phyloP scores from a whole-genome alignment of 2,888 invertebrate genomes.

The Orthonevra nobilis region DNA sequence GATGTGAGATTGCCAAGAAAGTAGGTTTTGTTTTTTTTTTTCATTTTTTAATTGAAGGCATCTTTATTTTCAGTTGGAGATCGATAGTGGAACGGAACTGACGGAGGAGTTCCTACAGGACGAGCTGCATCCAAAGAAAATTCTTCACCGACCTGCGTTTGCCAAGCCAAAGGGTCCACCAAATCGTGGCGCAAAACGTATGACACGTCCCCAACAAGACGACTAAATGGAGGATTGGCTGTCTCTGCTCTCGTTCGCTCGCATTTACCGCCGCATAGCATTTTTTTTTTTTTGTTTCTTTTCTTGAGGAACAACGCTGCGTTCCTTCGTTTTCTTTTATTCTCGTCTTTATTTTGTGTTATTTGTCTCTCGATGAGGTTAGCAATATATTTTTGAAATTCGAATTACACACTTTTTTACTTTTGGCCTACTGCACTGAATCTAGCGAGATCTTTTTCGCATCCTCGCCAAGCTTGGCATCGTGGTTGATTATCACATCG shows the following conservation, averaged over 20 bases:
- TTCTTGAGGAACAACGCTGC: conserved; percentile 28
- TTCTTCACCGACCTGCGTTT: conserved; percentile 93
- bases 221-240: conserved; percentile 75
- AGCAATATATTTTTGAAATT: conserved; percentile 65
- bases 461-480: conserved; percentile 74
- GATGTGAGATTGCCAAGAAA: conserved; percentile 91
- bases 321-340: conserved; percentile 40
- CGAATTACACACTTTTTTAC: conserved; percentile 24
- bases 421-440: conserved; percentile 75
- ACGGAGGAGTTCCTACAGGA: conserved; percentile 94
- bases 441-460: conserved; percentile 74
- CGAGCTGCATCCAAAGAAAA: conserved; percentile 95
- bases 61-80: conserved; percentile 87
- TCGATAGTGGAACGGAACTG: conserved; percentile 93
- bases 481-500: conserved; percentile 74
- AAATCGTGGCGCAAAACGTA: conserved; percentile 93
- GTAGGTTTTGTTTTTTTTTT: conserved; percentile 80
- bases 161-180: conserved; percentile 98
- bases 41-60: neutral
- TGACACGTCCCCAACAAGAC: conserved; percentile 85
- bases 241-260: conserved; percentile 35
- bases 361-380: conserved; percentile 35
- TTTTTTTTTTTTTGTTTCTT: too few species aligned
- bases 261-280: conserved; percentile 63
- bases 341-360: conserved; percentile 45